Conservation (phyloP, 2,888 invertebrate genomes). For the Lithophane semibrunnea region DNA sequence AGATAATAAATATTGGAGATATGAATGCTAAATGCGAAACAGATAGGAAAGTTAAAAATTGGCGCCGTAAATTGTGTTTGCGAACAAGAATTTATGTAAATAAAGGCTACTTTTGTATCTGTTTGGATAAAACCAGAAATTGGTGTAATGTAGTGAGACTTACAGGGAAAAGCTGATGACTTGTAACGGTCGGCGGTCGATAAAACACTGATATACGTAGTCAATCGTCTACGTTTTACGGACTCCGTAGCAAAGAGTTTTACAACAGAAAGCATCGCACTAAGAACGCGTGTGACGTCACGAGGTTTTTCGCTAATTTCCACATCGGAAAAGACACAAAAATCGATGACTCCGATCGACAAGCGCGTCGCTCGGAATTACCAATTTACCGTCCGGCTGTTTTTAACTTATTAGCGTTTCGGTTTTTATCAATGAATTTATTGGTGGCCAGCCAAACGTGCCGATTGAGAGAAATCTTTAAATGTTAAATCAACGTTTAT, state of each 20-base stretch:
- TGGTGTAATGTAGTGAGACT: slow-evolving; percentile 16
- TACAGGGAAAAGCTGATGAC: slow-evolving; percentile 17
- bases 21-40: slow-evolving; percentile 47
- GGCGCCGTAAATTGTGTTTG: slow-evolving; percentile 16
- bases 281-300: not conserved
- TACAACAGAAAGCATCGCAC: slow-evolving; percentile 23
- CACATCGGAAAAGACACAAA: slow-evolving; percentile 56
- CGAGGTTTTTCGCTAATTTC: slow-evolving; percentile 26
- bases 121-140: slow-evolving; percentile 10
- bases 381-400: slow-evolving; percentile 73
- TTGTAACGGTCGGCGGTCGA: slow-evolving; percentile 22
- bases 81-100: slow-evolving; percentile 13
- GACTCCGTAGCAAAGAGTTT: not conserved
- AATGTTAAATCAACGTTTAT: slow-evolving; percentile 84
- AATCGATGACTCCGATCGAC: slow-evolving; percentile 66
- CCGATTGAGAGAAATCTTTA: slow-evolving; percentile 79
- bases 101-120: slow-evolving; percentile 12
- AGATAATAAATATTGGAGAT: slow-evolving; percentile 51
- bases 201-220: slow-evolving; percentile 5
- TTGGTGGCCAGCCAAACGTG: slow-evolving; percentile 79
- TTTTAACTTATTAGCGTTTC: slow-evolving; percentile 83
- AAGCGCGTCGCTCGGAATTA: slow-evolving; percentile 66
- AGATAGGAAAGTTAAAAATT: slow-evolving; percentile 47
- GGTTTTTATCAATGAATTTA: slow-evolving; percentile 87
- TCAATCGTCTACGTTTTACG: slow-evolving; percentile 21